A percentile compares a stretch with the other conserved stretches of the same genome.
phyloP scores from a whole-genome alignment of 1,140 invertebrate species.

The Eurosta solidaginis region DNA sequence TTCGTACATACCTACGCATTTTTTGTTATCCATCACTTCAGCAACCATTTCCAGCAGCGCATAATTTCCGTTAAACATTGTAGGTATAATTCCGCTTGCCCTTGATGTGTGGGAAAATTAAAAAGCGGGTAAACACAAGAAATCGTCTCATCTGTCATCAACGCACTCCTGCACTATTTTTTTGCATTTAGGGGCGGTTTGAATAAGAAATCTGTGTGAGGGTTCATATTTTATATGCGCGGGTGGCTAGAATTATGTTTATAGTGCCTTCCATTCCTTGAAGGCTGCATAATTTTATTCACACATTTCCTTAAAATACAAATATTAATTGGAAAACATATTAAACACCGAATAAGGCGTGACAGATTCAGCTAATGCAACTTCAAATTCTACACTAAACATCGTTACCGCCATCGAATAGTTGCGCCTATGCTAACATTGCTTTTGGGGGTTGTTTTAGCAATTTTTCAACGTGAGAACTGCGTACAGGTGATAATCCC shows the following conservation, averaged over 20 bases:
- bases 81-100: not conserved
- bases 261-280: not conserved
- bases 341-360: too few species aligned
- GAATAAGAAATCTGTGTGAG: not conserved
- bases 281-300: not conserved
- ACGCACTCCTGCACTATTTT: not conserved
- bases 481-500: not conserved
- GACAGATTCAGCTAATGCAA: constrained; percentile 4
- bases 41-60: not conserved
- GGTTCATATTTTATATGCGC: not conserved
- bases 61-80: not conserved
- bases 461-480: not conserved
- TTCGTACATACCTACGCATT: not conserved
- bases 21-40: not conserved
- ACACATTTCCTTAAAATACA: not conserved
- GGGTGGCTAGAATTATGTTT: not conserved
- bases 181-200: not conserved
- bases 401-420: not conserved
- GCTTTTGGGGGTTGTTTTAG: not conserved
- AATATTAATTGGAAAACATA: not conserved
- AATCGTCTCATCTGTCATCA: not conserved
- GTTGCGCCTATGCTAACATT: not conserved
- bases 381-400: not conserved
- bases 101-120: not conserved
- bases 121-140: constrained; percentile 5